phyloP scores from a whole-genome alignment of 2,888 invertebrate genomes.

The Acrobasis repandana region DNA sequence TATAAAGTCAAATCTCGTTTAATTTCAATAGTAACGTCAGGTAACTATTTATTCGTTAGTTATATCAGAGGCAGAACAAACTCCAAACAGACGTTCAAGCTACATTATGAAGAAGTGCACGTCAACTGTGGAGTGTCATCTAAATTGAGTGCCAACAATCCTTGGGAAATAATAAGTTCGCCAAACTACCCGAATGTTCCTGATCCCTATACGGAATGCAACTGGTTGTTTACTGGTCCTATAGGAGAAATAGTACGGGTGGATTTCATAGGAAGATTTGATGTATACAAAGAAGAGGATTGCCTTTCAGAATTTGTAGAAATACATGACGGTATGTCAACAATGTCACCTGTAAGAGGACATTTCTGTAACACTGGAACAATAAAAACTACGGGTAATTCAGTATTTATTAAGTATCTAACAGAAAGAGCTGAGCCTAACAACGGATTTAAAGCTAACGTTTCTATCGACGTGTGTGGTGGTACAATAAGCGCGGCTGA shows the following conservation, averaged over 20 bases:
- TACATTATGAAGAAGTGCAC: slow-evolving; percentile 84
- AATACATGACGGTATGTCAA: slow-evolving; percentile 91
- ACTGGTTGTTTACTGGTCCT: slow-evolving; percentile 89
- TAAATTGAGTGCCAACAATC: slow-evolving; percentile 70
- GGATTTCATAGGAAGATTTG: slow-evolving; percentile 90
- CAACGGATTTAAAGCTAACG: slow-evolving; percentile 89
- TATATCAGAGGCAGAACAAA: slow-evolving; percentile 35
- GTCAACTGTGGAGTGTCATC: slow-evolving; percentile 87
- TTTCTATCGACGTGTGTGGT: slow-evolving; percentile 83
- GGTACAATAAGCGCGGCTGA: slow-evolving; percentile 84
- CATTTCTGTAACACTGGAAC: slow-evolving; percentile 87
- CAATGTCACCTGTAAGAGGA: slow-evolving; percentile 85
- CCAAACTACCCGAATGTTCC: slow-evolving; percentile 93
- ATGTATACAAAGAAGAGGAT: slow-evolving; percentile 74
- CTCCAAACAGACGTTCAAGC: slow-evolving; percentile 58
- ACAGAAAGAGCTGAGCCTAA: slow-evolving; percentile 87
- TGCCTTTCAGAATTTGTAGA: slow-evolving; percentile 87
- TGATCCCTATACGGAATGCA: slow-evolving; percentile 90
- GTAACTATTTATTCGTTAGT: slow-evolving; percentile 78
- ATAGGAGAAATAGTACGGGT: slow-evolving; percentile 88
- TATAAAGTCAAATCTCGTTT: no score
- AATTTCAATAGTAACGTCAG: no score
- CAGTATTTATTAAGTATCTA: slow-evolving; percentile 87
- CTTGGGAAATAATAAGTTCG: slow-evolving; percentile 84
- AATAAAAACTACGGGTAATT: slow-evolving; percentile 84